A percentile compares a stretch with the other conserved stretches of the same genome.
phyloP scores from a whole-genome alignment of 2,797 vertebrate species.

The Perodicticus potto region DNA sequence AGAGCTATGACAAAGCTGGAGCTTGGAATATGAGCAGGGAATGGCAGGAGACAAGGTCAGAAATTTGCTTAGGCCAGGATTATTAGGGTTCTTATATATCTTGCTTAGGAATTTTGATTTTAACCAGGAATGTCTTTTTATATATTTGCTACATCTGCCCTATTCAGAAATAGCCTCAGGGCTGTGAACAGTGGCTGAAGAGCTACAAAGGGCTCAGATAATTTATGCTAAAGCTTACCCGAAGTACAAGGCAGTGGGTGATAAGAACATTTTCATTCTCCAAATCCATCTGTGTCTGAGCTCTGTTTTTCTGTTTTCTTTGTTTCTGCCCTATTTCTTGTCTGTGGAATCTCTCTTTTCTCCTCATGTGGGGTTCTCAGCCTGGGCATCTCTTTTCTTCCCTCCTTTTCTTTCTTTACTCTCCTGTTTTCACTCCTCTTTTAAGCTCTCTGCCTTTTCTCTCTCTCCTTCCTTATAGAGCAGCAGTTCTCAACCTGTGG shows the following conservation, averaged over 20 bases:
- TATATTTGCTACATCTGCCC: neutral
- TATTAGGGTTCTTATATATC: neutral
- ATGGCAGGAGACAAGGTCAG: neutral
- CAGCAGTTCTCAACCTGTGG: too few relatives aligned
- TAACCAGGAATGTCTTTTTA: neutral
- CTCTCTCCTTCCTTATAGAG: neutral
- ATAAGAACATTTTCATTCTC: neutral
- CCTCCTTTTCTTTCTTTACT: neutral
- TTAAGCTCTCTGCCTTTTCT: neutral
- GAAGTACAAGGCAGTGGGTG: neutral
- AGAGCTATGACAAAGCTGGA: neutral
- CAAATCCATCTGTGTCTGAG: neutral
- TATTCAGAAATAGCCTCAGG: neutral
- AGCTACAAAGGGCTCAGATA: neutral
- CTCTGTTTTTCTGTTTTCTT: neutral
- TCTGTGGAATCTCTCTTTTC: neutral
- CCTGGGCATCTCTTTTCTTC: conserved; percentile 1
- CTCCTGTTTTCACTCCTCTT: conserved; percentile 5
- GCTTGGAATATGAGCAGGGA: neutral
- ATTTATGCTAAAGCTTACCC: neutral
- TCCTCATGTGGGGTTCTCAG: neutral
- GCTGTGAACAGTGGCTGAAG: neutral
- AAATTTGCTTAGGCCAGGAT: neutral
- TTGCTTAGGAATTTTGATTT: conserved; percentile 20
- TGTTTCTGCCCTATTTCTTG: neutral